Conservation (phyloP, 2,113 vertebrate species). For the Pithys albifrons region DNA sequence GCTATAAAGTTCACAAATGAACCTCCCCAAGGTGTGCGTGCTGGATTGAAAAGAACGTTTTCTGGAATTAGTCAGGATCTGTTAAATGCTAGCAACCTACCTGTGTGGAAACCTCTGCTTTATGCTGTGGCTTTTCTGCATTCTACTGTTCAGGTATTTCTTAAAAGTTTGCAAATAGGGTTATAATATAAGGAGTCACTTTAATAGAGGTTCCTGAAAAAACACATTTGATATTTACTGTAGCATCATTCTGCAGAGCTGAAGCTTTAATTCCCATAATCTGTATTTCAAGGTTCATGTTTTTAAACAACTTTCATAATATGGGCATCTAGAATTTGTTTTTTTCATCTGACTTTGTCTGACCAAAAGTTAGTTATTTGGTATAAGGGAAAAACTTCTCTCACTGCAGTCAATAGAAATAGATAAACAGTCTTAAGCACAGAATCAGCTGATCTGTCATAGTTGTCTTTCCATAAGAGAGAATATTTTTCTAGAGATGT, state of each 20-base stretch:
- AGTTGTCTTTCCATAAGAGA: not conserved
- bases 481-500: not conserved
- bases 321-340: not conserved
- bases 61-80: constrained; percentile 78
- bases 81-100: constrained; percentile 74
- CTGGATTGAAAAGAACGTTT: constrained; percentile 79
- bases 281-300: not conserved
- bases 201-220: not conserved
- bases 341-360: not conserved
- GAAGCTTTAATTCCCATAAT: not conserved
- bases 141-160: constrained; percentile 79
- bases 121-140: constrained; percentile 80
- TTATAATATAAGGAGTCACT: not conserved
- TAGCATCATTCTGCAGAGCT: not conserved
- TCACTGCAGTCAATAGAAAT: not conserved
- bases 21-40: constrained; percentile 78
- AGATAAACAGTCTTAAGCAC: not conserved
- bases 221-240: not conserved
- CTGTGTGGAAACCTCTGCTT: constrained; percentile 81
- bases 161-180: not conserved
- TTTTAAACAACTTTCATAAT: not conserved
- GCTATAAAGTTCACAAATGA: constrained; percentile 82
- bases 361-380: not conserved
- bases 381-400: not conserved
- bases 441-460: not conserved